Conservation (phyloP, 2,888 invertebrate species). For the Schizaphis graminum region DNA sequence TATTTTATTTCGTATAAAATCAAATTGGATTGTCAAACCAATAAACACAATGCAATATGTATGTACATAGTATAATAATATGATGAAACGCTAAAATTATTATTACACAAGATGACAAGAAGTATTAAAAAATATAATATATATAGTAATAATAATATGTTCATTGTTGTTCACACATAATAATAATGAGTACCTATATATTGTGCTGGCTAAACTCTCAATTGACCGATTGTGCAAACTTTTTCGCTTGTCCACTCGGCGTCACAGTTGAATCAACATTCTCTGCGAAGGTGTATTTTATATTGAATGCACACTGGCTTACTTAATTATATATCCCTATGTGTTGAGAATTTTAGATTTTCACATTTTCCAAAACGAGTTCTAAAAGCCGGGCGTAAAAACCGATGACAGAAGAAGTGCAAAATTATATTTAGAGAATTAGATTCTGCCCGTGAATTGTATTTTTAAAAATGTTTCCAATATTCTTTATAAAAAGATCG, state of each 20-base stretch:
- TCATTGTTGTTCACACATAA: not conserved
- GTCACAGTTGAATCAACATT: not conserved
- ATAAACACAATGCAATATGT: not conserved
- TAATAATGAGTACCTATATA: not conserved
- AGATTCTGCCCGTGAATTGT: too few relatives aligned
- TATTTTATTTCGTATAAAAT: not conserved
- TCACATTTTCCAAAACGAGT: not conserved
- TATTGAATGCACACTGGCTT: not conserved
- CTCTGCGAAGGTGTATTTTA: not conserved
- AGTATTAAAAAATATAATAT: not conserved
- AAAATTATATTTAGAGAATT: not conserved
- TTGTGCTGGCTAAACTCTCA: not conserved
- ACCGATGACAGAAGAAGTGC: not conserved
- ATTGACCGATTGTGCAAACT: not conserved
- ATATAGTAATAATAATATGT: not conserved
- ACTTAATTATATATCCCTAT: not conserved
- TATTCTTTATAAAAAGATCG: too few relatives aligned
- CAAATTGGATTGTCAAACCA: not conserved
- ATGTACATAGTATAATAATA: not conserved
- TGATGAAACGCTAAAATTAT: not conserved
- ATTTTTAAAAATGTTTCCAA: too few relatives aligned
- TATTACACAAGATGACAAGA: slow-evolving; percentile 14
- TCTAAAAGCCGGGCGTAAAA: not conserved
- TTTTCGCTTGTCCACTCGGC: not conserved
- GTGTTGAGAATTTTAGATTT: not conserved